Evolutionary conservation across 1,140 invertebrate genomes (phyloP).

Genomic region (Melanaphis sacchari): DNA sequence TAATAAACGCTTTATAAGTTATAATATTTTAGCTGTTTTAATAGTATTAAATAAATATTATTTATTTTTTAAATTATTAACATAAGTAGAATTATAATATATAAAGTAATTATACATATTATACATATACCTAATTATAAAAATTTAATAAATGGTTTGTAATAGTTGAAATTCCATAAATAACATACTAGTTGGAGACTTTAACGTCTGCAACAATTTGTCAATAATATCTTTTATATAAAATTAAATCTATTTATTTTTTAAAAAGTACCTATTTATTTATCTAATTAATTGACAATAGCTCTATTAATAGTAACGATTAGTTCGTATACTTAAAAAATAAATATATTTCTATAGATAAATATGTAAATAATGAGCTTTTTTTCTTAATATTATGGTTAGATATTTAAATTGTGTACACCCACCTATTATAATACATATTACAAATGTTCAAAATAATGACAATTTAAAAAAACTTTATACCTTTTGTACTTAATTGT

Average conservation of each 20-base stretch:
- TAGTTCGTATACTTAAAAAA: too few species aligned
- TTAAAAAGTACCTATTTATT: not conserved
- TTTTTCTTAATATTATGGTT: not conserved
- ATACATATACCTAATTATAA: too few species aligned
- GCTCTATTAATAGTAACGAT: not conserved
- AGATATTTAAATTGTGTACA: not conserved
- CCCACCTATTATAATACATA: not conserved
- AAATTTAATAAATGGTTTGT: not conserved
- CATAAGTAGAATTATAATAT: not conserved
- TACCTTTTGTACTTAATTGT: not conserved
- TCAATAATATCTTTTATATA: not conserved
- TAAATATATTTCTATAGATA: too few species aligned
- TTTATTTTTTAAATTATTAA: not conserved
- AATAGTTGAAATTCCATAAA: not conserved
- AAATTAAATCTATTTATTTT: not conserved
- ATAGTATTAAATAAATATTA: not conserved
- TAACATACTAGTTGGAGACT: not conserved
- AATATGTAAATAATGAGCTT: not conserved
- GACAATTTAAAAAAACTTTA: not conserved
- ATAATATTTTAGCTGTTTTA: too few species aligned
- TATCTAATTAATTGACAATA: not conserved
- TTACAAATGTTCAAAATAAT: not conserved
- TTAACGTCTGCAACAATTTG: conserved; percentile 1
- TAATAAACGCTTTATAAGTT: too few species aligned
- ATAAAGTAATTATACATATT: not conserved